These are phyloP conservation scores for Aythya baeri DNA, from an alignment of 2,113 vertebrate genomes.

Conservation along the genomic window DNA sequence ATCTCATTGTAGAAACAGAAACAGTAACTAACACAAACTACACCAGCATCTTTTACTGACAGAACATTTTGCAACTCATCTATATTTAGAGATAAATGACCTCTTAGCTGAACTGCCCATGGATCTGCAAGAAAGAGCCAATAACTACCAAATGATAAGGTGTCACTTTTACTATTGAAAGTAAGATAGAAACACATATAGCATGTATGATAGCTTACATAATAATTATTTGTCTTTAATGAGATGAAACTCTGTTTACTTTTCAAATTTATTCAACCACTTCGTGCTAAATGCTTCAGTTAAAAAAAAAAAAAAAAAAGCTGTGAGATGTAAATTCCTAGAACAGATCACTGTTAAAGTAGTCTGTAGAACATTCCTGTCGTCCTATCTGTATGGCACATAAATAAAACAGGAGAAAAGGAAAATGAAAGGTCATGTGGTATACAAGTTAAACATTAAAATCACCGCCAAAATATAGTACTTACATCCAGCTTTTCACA, in stretches of 20 bases:
- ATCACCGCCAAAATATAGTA: conserved; percentile 16
- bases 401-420: not conserved
- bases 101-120: not conserved
- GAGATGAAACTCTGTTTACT: not conserved
- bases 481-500: conserved; percentile 52
- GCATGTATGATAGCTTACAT: not conserved
- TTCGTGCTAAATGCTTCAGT: not conserved
- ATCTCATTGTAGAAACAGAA: not conserved
- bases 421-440: not conserved
- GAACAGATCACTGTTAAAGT: not conserved
- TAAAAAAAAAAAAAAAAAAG: conserved; percentile 8
- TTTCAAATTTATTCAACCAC: not conserved
- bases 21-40: not conserved
- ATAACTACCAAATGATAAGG: not conserved
- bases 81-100: not conserved
- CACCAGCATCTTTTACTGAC: not conserved
- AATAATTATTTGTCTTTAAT: not conserved
- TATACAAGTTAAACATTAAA: not conserved
- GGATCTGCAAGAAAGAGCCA: not conserved
- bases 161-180: not conserved
- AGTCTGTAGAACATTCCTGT: not conserved
- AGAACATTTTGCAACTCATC: not conserved
- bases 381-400: not conserved
- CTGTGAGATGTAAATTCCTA: not conserved
- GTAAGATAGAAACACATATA: not conserved